Evolutionary conservation across 2,888 invertebrate genomes (phyloP).

Genomic region (Lymantria dispar): DNA sequence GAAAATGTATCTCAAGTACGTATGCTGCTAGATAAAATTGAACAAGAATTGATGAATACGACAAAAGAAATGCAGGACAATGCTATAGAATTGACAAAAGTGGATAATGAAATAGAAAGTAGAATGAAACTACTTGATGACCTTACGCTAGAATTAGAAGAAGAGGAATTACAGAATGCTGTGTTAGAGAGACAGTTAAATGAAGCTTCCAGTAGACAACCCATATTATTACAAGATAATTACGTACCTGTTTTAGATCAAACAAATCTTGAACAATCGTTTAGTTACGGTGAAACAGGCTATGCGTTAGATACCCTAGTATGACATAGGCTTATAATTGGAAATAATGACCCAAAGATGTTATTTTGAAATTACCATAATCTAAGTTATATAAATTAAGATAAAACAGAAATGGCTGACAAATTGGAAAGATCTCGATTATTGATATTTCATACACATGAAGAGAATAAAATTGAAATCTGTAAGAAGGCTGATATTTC

Average conservation of each 20-base stretch:
- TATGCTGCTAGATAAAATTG: conserved; percentile 75
- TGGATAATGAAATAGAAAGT: conserved; percentile 78
- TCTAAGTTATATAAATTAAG: conserved; percentile 28
- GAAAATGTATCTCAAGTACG: conserved; percentile 74
- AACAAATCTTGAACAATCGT: conserved; percentile 38
- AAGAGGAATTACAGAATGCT: conserved; percentile 75
- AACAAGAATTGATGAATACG: conserved; percentile 74
- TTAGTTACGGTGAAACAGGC: conserved; percentile 40
- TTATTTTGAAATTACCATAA: conserved; percentile 39
- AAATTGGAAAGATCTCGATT: conserved; percentile 2
- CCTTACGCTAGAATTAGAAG: conserved; percentile 77
- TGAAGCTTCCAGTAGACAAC: conserved; percentile 71
- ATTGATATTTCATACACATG: neutral
- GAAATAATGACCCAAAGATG: conserved; percentile 36
- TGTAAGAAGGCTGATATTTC: neutral
- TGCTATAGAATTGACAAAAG: conserved; percentile 70
- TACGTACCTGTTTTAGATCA: conserved; percentile 73
- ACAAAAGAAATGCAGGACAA: conserved; percentile 80
- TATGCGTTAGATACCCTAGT: conserved; percentile 76
- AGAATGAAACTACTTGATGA: conserved; percentile 80
- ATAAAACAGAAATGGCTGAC: neutral
- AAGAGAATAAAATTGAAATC: too few species aligned
- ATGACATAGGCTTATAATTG: conserved; percentile 56
- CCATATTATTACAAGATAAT: conserved; percentile 69
- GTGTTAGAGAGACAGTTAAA: conserved; percentile 72